Conservation (phyloP, 2,797 vertebrate genomes). For the Pachyuromys duprasi region DNA sequence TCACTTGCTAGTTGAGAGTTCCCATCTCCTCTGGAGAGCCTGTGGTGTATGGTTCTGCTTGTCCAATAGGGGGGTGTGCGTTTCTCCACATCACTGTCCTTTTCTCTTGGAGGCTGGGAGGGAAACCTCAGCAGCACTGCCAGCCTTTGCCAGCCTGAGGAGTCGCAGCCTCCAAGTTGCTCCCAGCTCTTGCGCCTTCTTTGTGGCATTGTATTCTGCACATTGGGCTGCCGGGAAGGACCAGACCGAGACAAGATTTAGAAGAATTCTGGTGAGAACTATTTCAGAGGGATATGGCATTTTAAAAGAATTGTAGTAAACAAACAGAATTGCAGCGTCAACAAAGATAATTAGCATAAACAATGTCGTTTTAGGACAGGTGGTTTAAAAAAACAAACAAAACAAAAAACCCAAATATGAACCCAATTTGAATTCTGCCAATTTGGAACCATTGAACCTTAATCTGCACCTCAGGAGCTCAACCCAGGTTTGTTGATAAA, state of each 20-base stretch:
- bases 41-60: slow-evolving; percentile 66
- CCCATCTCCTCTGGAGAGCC: slow-evolving; percentile 67
- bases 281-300: slow-evolving; percentile 79
- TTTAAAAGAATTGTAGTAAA: slow-evolving; percentile 81
- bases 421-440: slow-evolving; percentile 65
- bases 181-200: slow-evolving; percentile 76
- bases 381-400: slow-evolving; percentile 82
- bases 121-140: slow-evolving; percentile 65
- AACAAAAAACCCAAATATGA: slow-evolving; percentile 69
- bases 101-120: slow-evolving; percentile 63
- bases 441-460: slow-evolving; percentile 74
- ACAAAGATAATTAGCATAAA: slow-evolving; percentile 81
- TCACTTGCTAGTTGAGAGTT: slow-evolving; percentile 65
- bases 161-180: slow-evolving; percentile 75
- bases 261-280: slow-evolving; percentile 83
- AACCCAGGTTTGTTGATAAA: slow-evolving; percentile 80
- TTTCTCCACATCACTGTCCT: slow-evolving; percentile 35
- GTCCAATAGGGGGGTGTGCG: slow-evolving; percentile 76
- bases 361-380: slow-evolving; percentile 77
- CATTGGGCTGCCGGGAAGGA: slow-evolving; percentile 61
- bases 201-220: slow-evolving; percentile 68
- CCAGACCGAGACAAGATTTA: slow-evolving; percentile 76
- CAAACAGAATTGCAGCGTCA: slow-evolving; percentile 83
- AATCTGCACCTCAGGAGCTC: slow-evolving; percentile 78
- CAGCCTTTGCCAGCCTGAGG: slow-evolving; percentile 78